Conservation (phyloP, 2,888 invertebrate genomes). For the Metacarcinus magister region DNA sequence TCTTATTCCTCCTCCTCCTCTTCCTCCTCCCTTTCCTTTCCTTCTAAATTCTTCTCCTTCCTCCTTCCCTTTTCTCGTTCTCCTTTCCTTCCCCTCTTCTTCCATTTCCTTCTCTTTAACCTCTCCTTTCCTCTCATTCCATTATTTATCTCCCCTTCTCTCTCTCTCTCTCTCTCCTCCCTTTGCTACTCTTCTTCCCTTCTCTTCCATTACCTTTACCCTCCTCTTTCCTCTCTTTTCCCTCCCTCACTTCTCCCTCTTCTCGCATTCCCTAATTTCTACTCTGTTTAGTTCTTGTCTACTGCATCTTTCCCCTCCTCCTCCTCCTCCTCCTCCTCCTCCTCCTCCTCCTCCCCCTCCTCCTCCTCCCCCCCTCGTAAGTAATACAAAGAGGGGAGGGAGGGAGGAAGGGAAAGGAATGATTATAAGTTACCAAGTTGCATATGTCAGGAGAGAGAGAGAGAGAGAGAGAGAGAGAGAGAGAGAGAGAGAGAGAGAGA, state of each 20-base stretch:
- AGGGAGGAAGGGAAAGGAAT: neutral
- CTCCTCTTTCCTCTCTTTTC: neutral
- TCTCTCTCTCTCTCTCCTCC: neutral
- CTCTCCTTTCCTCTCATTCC: neutral
- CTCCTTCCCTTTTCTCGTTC: neutral
- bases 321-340: neutral
- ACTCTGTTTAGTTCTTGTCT: neutral
- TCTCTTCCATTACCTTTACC: neutral
- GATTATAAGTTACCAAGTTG: neutral
- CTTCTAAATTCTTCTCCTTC: neutral
- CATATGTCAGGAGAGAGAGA: too few relatives aligned
- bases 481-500: too few relatives aligned
- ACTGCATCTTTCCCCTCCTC: neutral
- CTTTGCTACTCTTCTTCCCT: neutral
- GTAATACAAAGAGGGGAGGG: neutral
- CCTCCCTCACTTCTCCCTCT: neutral
- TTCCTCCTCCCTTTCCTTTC: neutral
- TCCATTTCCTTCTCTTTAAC: neutral
- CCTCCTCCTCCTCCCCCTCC: too few relatives aligned
- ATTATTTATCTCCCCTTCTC: neutral
- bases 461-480: too few relatives aligned
- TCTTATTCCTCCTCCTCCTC: neutral
- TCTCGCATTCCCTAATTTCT: neutral
- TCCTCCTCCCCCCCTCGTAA: neutral
- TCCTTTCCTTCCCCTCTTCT: neutral